Evolutionary conservation across 2,113 vertebrate species (phyloP).

Genomic region (Psilopogon haemacephalus): DNA sequence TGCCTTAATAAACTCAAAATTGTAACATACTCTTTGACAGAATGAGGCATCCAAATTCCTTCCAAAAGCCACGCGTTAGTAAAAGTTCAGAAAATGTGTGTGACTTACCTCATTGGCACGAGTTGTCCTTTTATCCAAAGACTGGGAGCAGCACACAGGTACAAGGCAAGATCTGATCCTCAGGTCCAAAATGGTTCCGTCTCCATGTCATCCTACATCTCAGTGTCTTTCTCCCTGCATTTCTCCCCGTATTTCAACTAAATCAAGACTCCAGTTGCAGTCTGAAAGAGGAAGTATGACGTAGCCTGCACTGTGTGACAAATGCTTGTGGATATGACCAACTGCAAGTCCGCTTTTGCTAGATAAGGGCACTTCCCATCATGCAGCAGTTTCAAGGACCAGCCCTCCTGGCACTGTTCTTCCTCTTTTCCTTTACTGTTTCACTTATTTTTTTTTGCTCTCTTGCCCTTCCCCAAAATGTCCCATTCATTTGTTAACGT

Average conservation of each 20-base stretch:
- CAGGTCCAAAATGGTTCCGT: background rate
- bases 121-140: background rate
- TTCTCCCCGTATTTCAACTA: background rate
- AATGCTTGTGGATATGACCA: background rate
- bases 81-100: background rate
- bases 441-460: slow-evolving; percentile 16
- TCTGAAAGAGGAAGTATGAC: background rate
- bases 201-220: background rate
- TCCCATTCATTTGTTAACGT: background rate
- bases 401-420: background rate
- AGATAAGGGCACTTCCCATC: background rate
- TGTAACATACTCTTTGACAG: background rate
- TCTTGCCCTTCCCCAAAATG: background rate
- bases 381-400: background rate
- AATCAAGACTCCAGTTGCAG: background rate
- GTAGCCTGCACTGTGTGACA: background rate
- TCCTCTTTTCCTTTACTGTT: background rate
- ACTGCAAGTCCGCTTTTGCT: background rate
- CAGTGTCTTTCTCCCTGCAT: background rate
- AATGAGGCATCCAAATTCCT: background rate
- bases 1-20: background rate
- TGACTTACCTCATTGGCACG: background rate
- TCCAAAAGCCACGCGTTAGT: background rate
- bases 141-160: background rate
- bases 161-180: background rate